Evolutionary conservation across 2,888 invertebrate genomes (phyloP).

Genomic region (Macrostomum cliftonense): DNA sequence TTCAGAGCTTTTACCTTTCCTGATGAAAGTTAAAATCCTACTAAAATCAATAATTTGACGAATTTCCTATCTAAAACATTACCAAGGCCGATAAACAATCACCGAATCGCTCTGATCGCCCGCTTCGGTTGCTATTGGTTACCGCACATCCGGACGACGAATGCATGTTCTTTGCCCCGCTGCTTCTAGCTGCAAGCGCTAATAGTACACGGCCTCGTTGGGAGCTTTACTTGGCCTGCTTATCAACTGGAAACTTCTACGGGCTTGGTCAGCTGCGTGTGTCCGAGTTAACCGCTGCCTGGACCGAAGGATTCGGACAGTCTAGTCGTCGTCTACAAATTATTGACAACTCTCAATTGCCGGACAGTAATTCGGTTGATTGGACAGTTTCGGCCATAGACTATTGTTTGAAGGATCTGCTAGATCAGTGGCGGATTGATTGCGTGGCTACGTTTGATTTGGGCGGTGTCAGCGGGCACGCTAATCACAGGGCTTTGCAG

Average conservation of each 20-base stretch:
- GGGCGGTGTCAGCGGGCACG: slow-evolving; percentile 73
- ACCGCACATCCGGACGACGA: slow-evolving; percentile 95
- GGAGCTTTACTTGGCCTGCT: slow-evolving; percentile 14
- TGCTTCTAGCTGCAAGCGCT: slow-evolving; percentile 62
- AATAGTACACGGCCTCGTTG: not conserved
- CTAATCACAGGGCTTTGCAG: slow-evolving; percentile 55
- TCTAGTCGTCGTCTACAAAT: not conserved
- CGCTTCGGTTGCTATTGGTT: slow-evolving; percentile 48
- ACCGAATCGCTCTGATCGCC: no score
- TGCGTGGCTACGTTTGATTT: slow-evolving; percentile 72
- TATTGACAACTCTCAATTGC: slow-evolving; percentile 3
- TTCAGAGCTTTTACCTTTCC: no score
- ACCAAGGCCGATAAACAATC: no score
- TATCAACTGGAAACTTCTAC: slow-evolving; percentile 42
- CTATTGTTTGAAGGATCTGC: slow-evolving; percentile 47
- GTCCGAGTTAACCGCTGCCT: slow-evolving; percentile 62
- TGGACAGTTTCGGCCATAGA: slow-evolving; percentile 42
- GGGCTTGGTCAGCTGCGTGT: slow-evolving; percentile 49
- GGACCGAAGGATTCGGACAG: slow-evolving; percentile 38
- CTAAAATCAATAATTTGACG: no score
- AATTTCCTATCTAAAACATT: no score
- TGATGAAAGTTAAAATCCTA: no score
- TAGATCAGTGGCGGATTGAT: slow-evolving; percentile 45
- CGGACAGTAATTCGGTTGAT: not conserved
- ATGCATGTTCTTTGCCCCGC: slow-evolving; percentile 93